Evolutionary conservation across 2,797 vertebrate species (phyloP).

Genomic region (Lepus oiostolus): DNA sequence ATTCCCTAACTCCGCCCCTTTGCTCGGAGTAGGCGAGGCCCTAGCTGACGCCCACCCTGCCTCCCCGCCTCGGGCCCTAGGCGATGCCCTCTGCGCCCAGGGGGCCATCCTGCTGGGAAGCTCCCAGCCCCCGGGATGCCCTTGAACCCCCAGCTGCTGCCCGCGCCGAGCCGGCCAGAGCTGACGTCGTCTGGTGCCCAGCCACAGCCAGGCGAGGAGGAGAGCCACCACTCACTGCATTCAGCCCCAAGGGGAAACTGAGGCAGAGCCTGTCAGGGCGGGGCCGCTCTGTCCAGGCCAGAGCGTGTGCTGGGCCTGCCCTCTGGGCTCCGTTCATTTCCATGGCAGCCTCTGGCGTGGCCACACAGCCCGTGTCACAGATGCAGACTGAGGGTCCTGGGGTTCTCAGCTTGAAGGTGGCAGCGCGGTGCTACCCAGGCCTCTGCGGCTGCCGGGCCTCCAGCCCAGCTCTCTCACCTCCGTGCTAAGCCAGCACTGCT

Average conservation of each 20-base stretch:
- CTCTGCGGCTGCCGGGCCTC: background rate
- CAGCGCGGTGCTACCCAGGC: background rate
- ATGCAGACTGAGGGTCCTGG: background rate
- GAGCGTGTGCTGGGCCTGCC: no score
- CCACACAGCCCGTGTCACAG: background rate
- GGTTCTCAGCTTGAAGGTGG: background rate
- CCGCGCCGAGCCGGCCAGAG: accelerated
- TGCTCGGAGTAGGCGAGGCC: no score
- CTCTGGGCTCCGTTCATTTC: background rate
- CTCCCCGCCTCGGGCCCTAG: accelerated
- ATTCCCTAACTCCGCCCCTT: background rate
- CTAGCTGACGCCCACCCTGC: background rate
- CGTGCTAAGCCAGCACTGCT: background rate
- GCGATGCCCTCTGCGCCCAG: background rate
- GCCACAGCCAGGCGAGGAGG: background rate
- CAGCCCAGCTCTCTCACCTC: background rate
- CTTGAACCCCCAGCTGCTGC: background rate
- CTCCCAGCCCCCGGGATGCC: background rate
- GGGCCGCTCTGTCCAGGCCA: no score
- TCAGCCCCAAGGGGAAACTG: background rate
- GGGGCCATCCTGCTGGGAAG: background rate
- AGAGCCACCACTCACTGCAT: no score
- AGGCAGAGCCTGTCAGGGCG: background rate
- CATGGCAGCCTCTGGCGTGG: background rate
- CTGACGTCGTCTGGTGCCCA: background rate